Evolutionary conservation across 1,140 invertebrate genomes (phyloP), one percentile per base, ranked within the genome.

Genomic region (Asobara japonica): DNA sequence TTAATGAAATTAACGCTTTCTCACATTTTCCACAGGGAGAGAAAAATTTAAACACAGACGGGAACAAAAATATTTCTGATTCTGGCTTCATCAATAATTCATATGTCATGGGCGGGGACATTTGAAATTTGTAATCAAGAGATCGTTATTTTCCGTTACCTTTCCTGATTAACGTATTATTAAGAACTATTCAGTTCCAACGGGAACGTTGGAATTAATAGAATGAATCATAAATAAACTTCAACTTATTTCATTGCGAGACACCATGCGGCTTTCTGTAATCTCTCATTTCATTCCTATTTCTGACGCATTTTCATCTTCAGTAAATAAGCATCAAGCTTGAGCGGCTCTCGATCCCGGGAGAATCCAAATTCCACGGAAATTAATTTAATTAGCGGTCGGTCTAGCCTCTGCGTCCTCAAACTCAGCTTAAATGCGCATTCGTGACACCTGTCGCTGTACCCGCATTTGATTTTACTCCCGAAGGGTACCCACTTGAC

Each of bases 311-410:
- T 30, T 62, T 31, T 62, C 10, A 30, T 62, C n/a, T 3, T 16
- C n/a, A 7, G 27, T 30, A 62, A 31, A 30, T 30, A 31, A 5
- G n/a, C 60, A 30, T 30, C 22, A 29, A 29, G 27, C 8, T 11
- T 13, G 10, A n/a, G 60, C 11, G 60, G 60, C 6, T 30, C 22
- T 60, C 10, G 13, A 60, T 27, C 29, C 29, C 29, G 13, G n/a
- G 60, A 62, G 29, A 62, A 30, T 62, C 31, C 27, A 62, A 62
- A 30, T 71, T 77, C 75, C 74, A 70, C 78, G 72, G 74, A 77
- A 84, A 86, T 86, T 85, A 86, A 84, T 86, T 85, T 84, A 86
- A 86, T 86, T 86, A 86, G 84, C 77, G 83, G 83, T 85, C 76
- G 83, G 74, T 75, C 69, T 74, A 76, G 73, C 71, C 36, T 48